Conservation (phyloP, 2,113 vertebrate genomes). For the Tretioscincus oriximinensis region DNA sequence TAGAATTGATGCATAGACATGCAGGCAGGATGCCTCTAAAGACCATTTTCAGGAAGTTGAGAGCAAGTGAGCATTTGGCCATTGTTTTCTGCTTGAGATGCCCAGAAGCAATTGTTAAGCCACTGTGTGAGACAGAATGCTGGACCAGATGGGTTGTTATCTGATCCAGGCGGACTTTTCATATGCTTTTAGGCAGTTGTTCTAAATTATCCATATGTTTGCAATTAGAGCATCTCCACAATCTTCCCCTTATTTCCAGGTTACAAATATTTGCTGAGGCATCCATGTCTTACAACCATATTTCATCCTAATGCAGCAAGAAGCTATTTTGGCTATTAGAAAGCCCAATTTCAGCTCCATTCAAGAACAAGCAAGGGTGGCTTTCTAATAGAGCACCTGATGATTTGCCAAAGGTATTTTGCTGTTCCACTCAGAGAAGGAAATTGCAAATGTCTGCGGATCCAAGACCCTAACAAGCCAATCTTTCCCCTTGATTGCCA, state of each 20-base stretch:
- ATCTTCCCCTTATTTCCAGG: background rate
- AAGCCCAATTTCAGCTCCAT: slow-evolving; percentile 3
- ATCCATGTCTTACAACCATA: background rate
- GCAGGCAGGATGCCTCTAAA: too few relatives aligned
- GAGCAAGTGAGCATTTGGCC: too few relatives aligned
- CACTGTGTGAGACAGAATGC: too few relatives aligned
- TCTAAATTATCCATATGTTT: too few relatives aligned
- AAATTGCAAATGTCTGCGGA: slow-evolving; percentile 1
- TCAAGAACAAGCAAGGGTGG: background rate
- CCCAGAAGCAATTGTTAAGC: too few relatives aligned
- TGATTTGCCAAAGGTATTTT: slow-evolving; percentile 14
- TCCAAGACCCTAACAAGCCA: slow-evolving; percentile 13
- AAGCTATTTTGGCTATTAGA: background rate
- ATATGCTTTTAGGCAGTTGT: too few relatives aligned
- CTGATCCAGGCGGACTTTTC: too few relatives aligned
- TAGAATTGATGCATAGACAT: too few relatives aligned
- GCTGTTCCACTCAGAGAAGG: background rate
- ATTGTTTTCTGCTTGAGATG: too few relatives aligned
- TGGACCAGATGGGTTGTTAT: too few relatives aligned
- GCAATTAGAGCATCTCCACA: background rate
- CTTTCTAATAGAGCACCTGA: background rate
- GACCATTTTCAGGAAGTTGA: too few relatives aligned
- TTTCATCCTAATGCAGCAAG: background rate
- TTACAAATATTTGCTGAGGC: background rate
- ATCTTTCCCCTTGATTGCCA: slow-evolving; percentile 14